Evolutionary conservation across 2,888 invertebrate species (phyloP), one percentile per base, ranked within the genome.

Genomic region (Frankliniella intonsa): DNA sequence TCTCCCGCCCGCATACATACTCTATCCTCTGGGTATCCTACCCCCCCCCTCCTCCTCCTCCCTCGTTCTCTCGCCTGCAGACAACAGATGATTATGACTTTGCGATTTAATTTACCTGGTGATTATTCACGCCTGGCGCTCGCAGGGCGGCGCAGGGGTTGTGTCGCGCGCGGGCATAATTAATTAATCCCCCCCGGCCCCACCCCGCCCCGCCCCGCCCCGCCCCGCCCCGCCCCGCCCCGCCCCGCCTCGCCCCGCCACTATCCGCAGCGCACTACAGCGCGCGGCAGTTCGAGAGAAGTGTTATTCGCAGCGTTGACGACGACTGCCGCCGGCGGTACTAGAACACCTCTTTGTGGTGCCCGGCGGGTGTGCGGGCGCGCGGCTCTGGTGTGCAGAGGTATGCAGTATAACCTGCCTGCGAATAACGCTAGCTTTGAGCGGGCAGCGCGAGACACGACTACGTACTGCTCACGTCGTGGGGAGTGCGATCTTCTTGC

Each of bases 81-180:
- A 76, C 69, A 76, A 76, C 69, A 76, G 69, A 76, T 76, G 69
- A 76, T 76, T 76, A 76, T 76, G 69, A 76, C 69, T 76, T 76
- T 25, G 69, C 69, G 69, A 76, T 76, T 76, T 76, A 76, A 76
- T 76, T 76, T 76, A 76, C 69, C 69, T 76, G 69, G 69, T 25
- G 69, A 76, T 76, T 76, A 76, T 25, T 76, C 69, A 76, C 69
- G 69, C 14, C 55, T 55, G 55, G 14, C 55, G 55, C 62, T 19
- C 19, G 62, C 62, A 1, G 62, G 62, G 62, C 62, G 14, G 62
- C 19, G 62, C 14, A 7, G 62, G 69, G 69, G 69, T 76, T 76
- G 69, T 76, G n/a, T n/a, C n/a, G n/a, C 69, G 69, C 69, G 69
- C 69, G 69, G 25, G 22, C 69, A 76, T 76, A 76, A 76, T 76